Evolutionary conservation across 2,113 vertebrate species (phyloP), one percentile per base, ranked within the genome.

Genomic region (Lepus europaeus): DNA sequence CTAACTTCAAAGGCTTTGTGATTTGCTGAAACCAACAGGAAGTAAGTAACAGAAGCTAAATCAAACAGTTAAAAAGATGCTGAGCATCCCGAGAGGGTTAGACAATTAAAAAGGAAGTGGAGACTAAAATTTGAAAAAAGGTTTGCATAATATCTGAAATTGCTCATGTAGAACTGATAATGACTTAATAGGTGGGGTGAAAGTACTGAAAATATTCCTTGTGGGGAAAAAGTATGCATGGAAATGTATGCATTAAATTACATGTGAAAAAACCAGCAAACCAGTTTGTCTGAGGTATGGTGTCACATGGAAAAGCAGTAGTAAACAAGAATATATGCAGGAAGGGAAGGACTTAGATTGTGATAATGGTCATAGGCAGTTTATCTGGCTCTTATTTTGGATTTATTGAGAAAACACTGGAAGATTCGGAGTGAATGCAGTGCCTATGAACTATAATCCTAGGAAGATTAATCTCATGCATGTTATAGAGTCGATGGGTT

Each of bases 31-130:
- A 45, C 6, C 59, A 74, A 31, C 51, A 66, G 33, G 13, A 83
- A 89, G 25, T 51, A 94, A 91, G 69, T 64, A n/a, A 39, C 22
- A 76, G 29, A 83, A 89, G 76, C 53, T 93, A 51, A 83, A 33
- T 25, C 14, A 31, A 61, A 36, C 6, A 84, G 16, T 23, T 59
- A 80, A 81, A 12, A 63, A 73, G 31, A 49, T 56, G 4, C 11
- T 88, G 19, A 39, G 14, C 22, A n/a, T 59, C 70, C 8, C 16
- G 13, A 66, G 19, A 36, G 9, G 9, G 56, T 25, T 25, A 33
- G 13, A 14, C 19, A 76, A 63, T 90, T 78, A 86, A 45, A 87
- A 91, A 86, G 59, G 22, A 87, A 86, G 19, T 49, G 9, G 20
- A 33, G 61, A 33, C 31, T 66, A 53, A 72, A 76, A 78, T 88